A percentile compares a stretch with the other conserved stretches of the same genome.
These are phyloP conservation scores for Hypomecis atomaria DNA, from an alignment of 2,888 invertebrate species.

Conservation along the genomic window DNA sequence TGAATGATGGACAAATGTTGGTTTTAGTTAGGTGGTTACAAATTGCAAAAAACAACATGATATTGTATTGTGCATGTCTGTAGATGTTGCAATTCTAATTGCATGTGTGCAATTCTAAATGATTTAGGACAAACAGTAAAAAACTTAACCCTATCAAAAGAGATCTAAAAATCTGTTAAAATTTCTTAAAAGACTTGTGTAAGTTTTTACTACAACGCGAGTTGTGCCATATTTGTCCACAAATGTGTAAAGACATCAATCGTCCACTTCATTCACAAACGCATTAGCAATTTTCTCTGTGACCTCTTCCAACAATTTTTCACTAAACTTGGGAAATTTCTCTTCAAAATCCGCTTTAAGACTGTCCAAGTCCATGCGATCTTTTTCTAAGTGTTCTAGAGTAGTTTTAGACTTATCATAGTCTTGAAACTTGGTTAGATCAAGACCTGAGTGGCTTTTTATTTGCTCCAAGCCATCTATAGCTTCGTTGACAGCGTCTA, in stretches of 20 bases:
- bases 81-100: too few species aligned
- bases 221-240: too few species aligned
- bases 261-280: slow-evolving; percentile 55
- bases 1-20: too few species aligned
- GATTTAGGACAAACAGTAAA: too few species aligned
- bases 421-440: slow-evolving; percentile 62
- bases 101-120: too few species aligned
- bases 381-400: slow-evolving; percentile 59
- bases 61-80: too few species aligned
- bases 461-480: slow-evolving; percentile 70
- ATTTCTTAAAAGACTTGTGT: too few species aligned
- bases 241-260: slow-evolving; percentile 8
- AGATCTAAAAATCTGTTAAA: too few species aligned
- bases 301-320: slow-evolving; percentile 66
- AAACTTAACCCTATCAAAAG: too few species aligned
- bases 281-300: slow-evolving; percentile 65
- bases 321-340: slow-evolving; percentile 69
- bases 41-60: too few species aligned
- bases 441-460: slow-evolving; percentile 69
- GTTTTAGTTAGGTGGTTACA: too few species aligned
- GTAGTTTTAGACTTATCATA: slow-evolving; percentile 55
- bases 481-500: slow-evolving; percentile 74
- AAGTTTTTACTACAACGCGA: too few species aligned
- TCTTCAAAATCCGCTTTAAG: slow-evolving; percentile 64
- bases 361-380: slow-evolving; percentile 61